Percentiles rank a stretch among this genome's conserved stretches.
Evolutionary conservation across 2,797 vertebrate species (phyloP).

Genomic region (Gorsachius magnificus): DNA sequence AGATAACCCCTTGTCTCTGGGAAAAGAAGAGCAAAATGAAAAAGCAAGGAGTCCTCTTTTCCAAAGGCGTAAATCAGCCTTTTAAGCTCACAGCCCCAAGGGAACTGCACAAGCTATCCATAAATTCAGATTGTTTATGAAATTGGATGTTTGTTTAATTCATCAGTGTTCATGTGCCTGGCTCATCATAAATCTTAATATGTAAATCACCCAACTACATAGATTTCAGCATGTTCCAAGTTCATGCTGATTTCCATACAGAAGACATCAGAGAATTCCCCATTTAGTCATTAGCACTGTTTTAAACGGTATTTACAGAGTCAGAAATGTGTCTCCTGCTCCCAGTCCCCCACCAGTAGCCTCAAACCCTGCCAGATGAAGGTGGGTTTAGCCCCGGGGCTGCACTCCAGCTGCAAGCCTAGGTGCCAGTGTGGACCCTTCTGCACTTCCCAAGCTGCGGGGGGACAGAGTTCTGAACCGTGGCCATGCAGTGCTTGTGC

Average conservation of each 20-base stretch:
- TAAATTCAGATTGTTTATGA: conserved; percentile 9
- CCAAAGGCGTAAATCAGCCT: neutral
- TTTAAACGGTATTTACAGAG: neutral
- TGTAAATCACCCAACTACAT: neutral
- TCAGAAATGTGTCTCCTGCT: neutral
- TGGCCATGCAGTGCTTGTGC: neutral
- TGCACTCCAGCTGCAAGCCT: neutral
- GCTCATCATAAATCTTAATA: conserved; percentile 11
- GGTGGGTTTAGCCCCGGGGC: neutral
- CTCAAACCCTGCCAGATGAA: neutral
- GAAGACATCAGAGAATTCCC: neutral
- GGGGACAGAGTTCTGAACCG: neutral
- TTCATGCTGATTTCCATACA: neutral
- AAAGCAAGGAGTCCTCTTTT: neutral
- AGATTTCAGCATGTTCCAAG: neutral
- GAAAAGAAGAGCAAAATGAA: neutral
- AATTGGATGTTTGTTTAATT: conserved; percentile 31
- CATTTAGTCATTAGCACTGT: neutral
- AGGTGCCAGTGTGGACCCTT: neutral
- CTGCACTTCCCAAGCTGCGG: neutral
- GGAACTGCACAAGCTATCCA: neutral
- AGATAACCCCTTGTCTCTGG: neutral
- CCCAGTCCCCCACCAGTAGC: neutral
- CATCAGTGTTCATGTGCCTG: neutral
- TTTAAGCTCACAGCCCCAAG: neutral